These are phyloP conservation scores for Hemibagrus wyckioides DNA, from an alignment of 2,113 vertebrate genomes.

Conservation along the genomic window DNA sequence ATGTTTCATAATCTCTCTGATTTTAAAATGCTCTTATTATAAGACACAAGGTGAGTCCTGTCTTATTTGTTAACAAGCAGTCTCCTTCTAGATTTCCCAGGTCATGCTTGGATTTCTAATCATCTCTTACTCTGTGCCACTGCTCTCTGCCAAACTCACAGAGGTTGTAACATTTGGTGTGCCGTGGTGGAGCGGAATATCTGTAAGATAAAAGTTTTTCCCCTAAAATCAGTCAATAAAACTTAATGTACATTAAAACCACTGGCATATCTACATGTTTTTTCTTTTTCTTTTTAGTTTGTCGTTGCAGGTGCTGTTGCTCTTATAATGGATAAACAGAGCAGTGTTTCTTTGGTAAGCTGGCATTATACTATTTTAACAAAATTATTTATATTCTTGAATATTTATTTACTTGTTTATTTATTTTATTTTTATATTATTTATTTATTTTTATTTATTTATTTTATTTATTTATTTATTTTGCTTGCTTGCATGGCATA, in stretches of 20 bases:
- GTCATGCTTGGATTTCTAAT: slow-evolving; percentile 72
- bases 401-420: too few relatives aligned
- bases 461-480: too few relatives aligned
- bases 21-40: not conserved
- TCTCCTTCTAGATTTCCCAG: slow-evolving; percentile 67
- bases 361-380: not conserved
- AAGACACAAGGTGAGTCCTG: not conserved
- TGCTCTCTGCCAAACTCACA: slow-evolving; percentile 60
- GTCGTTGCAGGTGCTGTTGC: slow-evolving; percentile 63
- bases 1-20: not conserved
- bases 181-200: slow-evolving; percentile 72
- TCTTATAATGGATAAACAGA: slow-evolving; percentile 65
- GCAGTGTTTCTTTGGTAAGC: slow-evolving; percentile 66
- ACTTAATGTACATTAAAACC: not conserved
- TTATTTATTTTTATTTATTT: too few relatives aligned
- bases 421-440: too few relatives aligned
- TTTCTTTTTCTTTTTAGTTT: slow-evolving; percentile 60
- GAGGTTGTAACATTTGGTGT: slow-evolving; percentile 65
- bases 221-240: not conserved
- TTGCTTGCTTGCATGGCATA: not conserved
- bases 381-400: not conserved
- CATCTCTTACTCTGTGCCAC: slow-evolving; percentile 71
- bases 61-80: not conserved
- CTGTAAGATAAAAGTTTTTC: not conserved
- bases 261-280: not conserved